These are phyloP conservation scores for Prunella fulvescens DNA, from an alignment of 2,113 vertebrate species.

Conservation along the genomic window DNA sequence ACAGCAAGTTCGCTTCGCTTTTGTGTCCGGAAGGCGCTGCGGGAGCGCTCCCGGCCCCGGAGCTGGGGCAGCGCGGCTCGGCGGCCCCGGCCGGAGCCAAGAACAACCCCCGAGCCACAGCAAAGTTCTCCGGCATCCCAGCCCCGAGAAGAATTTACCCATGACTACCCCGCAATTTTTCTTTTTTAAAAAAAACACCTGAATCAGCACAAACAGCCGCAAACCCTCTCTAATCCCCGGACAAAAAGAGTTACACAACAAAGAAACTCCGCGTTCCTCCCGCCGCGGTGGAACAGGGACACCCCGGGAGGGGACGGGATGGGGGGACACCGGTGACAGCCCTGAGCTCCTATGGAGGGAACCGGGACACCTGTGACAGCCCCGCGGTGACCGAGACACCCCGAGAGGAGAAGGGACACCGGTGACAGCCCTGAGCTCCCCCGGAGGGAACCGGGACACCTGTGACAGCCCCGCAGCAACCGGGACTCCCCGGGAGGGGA, in stretches of 20 bases:
- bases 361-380: neutral
- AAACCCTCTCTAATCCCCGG: neutral
- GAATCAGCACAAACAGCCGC: neutral
- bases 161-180: neutral
- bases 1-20: neutral
- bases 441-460: neutral
- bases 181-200: neutral
- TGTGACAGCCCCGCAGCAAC: neutral
- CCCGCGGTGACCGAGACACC: neutral
- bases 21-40: neutral
- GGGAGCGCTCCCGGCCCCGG: neutral
- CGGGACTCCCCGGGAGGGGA: no score
- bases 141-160: neutral
- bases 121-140: neutral
- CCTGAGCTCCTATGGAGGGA: neutral
- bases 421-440: no score
- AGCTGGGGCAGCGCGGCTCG: neutral
- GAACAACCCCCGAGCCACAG: neutral
- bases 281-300: neutral
- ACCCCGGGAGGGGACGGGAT: neutral
- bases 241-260: slow-evolving; percentile 32
- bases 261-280: neutral
- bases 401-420: no score
- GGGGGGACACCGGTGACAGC: neutral
- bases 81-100: neutral